Evolutionary conservation across 2,113 vertebrate genomes (phyloP).

Genomic region (Mastomys natalensis): DNA sequence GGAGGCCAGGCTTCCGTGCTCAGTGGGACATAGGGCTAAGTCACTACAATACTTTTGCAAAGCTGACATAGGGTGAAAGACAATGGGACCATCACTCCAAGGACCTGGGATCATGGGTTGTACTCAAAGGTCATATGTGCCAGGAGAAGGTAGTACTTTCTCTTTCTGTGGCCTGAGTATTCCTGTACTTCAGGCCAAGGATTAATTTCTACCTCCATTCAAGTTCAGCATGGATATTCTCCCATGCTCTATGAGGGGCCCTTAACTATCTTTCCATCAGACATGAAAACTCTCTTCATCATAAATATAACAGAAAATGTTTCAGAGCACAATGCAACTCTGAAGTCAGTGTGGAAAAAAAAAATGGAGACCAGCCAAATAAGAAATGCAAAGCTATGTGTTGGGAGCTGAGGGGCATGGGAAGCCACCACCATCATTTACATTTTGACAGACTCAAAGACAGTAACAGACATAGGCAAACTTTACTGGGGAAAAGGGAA

Average conservation of each 20-base stretch:
- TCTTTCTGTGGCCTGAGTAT: neutral
- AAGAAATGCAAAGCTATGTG: neutral
- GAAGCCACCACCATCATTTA: neutral
- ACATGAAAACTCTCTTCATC: neutral
- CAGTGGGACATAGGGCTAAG: neutral
- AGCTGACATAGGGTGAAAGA: neutral
- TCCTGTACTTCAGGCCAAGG: neutral
- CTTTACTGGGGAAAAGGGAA: neutral
- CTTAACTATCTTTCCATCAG: neutral
- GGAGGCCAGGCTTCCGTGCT: neutral
- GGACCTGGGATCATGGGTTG: neutral
- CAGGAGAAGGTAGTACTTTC: neutral
- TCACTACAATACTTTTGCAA: constrained; percentile 47
- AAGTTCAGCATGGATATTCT: neutral
- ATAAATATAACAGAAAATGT: neutral
- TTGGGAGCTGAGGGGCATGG: neutral
- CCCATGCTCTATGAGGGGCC: neutral
- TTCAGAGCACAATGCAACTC: neutral
- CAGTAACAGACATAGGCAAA: neutral
- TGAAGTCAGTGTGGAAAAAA: neutral
- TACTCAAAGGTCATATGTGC: neutral
- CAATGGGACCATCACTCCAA: neutral
- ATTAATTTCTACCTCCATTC: neutral
- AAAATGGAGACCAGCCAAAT: neutral
- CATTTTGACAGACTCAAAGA: neutral